Base-by-base conservation (phyloP, 2,888 invertebrate genomes). In the Conistra vaccinii region DNA sequence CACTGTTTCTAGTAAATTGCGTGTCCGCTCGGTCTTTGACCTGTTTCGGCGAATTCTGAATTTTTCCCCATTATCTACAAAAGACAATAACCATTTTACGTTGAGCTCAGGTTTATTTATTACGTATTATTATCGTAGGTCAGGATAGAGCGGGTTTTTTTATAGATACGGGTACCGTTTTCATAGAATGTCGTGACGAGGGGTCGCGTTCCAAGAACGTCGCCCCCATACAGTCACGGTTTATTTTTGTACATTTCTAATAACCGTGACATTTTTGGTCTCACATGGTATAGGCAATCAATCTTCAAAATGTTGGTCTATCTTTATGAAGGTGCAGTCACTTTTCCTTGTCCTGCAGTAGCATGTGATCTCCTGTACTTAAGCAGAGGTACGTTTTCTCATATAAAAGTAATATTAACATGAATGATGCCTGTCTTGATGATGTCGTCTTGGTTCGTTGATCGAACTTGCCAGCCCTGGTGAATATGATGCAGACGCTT, bases 131-230 rank as follows among this genome's bases (percentile, higher is more conserved):
- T 83, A 53, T 65, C 73, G 69, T 80, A 85, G 89, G 85, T 86
- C 88, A 87, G 69, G 79, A 73, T 84, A 85, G 7, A 62, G 29
- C 81, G 78, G 83, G n/a, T 75, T 87, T 55, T 45, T 87, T 85
- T 80, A 77, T 84, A 71, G 79, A 82, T 87, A 82, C 76, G 81
- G 86, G 84, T 76, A 79, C 80, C 76, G 77, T 76, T 80, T 91
- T 85, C 89, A 88, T 35, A 83, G 90, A 90, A 90, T 63, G 74
- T 67, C 39, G 55, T 48, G 79, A 48, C 69, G 75, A 76, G 77
- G 84, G 83, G 86, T 76, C 86, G 77, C 70, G 55, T 91, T 91
- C 91, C 85, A 81, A 83, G 90, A 91, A 91, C 73, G 68, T 81
- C 78, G 72, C 78, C 87, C 86, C 76, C 73, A 69, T 82, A 74